A percentile compares a stretch with the other conserved stretches of the same genome.
These are phyloP conservation scores for Carposina sasakii DNA, from an alignment of 1,140 invertebrate species.

Conservation along the genomic window DNA sequence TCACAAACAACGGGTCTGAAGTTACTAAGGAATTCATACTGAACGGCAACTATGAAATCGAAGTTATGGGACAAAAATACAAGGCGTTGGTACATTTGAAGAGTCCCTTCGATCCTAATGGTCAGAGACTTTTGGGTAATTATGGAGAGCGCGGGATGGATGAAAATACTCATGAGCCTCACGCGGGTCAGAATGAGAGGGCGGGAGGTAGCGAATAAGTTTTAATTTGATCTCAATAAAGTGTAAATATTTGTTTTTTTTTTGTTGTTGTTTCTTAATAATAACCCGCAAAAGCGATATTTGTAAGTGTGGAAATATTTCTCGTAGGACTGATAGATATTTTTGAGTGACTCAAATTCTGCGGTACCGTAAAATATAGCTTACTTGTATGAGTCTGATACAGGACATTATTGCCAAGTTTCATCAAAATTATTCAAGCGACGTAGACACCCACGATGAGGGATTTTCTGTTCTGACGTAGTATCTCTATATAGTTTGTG, in stretches of 20 bases:
- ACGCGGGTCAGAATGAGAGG: slow-evolving; percentile 67
- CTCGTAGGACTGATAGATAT: no score
- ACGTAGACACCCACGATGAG: no score
- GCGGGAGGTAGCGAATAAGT: slow-evolving; percentile 60
- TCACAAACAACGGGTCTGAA: slow-evolving; percentile 55
- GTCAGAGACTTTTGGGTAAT: slow-evolving; percentile 60
- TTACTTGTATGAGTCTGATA: no score
- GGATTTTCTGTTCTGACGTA: no score
- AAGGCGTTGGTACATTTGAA: slow-evolving; percentile 79
- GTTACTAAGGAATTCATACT: slow-evolving; percentile 80
- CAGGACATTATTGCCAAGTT: no score
- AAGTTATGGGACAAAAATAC: slow-evolving; percentile 82
- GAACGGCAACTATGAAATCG: slow-evolving; percentile 84
- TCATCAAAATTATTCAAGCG: no score
- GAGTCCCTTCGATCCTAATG: slow-evolving; percentile 86
- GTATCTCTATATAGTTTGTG: no score
- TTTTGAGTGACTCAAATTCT: no score
- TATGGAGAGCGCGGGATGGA: slow-evolving; percentile 57
- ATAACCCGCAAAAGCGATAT: no score
- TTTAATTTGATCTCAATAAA: slow-evolving; percentile 33
- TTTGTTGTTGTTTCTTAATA: no score
- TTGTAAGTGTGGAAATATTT: no score
- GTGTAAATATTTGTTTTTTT: slow-evolving; percentile 8
- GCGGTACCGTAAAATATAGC: no score
- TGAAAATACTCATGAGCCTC: slow-evolving; percentile 59